Conservation (phyloP, 92 coral and sea anemone species). For the Heteractis magnifica region DNA sequence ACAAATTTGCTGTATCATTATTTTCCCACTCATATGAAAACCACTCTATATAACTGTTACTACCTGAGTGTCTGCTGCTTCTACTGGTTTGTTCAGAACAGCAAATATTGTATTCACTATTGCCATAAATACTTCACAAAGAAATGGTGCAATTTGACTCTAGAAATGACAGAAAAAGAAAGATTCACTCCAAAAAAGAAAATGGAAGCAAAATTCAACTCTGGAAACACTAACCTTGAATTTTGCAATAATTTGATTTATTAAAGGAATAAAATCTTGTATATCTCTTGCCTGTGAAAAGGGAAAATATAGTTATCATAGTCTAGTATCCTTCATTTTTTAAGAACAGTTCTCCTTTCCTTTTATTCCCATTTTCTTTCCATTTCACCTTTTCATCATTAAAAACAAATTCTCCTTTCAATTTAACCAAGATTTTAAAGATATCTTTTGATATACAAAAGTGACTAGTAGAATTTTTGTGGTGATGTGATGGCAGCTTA, state of each 20-base stretch:
- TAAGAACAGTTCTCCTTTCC: too few relatives aligned
- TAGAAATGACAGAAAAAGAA: slow-evolving; percentile 12
- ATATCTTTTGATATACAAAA: too few relatives aligned
- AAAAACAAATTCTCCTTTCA: too few relatives aligned
- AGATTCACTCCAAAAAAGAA: neutral
- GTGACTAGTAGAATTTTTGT: neutral
- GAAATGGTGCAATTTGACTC: slow-evolving; percentile 88
- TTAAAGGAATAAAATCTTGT: slow-evolving; percentile 96
- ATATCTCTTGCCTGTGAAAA: slow-evolving; percentile 82
- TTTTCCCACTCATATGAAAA: too few relatives aligned
- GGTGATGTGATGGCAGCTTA: slow-evolving; percentile 25
- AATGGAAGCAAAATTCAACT: neutral
- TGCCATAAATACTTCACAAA: slow-evolving; percentile 89
- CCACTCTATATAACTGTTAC: too few relatives aligned
- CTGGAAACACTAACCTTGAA: slow-evolving; percentile 72
- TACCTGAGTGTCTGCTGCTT: slow-evolving; percentile 82
- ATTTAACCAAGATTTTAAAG: neutral
- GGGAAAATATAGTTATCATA: neutral
- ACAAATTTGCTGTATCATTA: too few relatives aligned
- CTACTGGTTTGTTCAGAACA: slow-evolving; percentile 81
- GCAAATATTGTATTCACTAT: slow-evolving; percentile 87
- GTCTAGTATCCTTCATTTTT: neutral
- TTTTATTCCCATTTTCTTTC: too few relatives aligned
- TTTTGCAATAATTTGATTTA: slow-evolving; percentile 85
- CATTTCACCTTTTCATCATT: too few relatives aligned